phyloP scores from a whole-genome alignment of 2,888 invertebrate species.

The Dioctria rufipes region DNA sequence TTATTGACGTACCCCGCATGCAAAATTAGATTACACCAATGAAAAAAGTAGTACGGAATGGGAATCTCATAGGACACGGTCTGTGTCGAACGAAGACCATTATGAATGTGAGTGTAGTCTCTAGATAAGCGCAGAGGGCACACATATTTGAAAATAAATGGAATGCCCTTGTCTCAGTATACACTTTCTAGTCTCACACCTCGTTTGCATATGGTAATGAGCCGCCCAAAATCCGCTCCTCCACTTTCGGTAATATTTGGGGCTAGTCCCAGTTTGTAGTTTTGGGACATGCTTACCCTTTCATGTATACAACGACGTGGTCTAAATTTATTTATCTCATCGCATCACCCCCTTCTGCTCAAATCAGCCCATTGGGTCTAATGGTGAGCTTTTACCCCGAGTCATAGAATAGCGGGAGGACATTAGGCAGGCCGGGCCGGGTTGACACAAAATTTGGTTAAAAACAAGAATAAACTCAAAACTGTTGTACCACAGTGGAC shows the following conservation, averaged over 20 bases:
- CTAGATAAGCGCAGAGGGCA: slow-evolving; percentile 7
- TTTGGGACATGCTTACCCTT: slow-evolving; percentile 48
- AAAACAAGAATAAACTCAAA: slow-evolving; percentile 4
- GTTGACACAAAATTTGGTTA: slow-evolving; percentile 22
- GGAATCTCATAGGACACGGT: neutral
- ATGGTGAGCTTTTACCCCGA: neutral
- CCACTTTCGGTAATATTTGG: slow-evolving; percentile 43
- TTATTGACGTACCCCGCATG: slow-evolving; percentile 35
- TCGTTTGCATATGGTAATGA: slow-evolving; percentile 48
- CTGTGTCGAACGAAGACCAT: slow-evolving; percentile 1
- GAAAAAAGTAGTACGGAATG: neutral
- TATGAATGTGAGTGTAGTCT: slow-evolving; percentile 1
- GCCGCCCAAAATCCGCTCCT: slow-evolving; percentile 14
- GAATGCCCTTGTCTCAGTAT: slow-evolving; percentile 11
- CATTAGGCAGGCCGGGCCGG: slow-evolving; percentile 7
- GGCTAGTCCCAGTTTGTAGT: slow-evolving; percentile 42
- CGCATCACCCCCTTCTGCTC: neutral
- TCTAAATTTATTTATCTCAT: slow-evolving; percentile 20
- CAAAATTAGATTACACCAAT: slow-evolving; percentile 33
- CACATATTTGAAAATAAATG: slow-evolving; percentile 16
- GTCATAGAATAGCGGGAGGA: neutral
- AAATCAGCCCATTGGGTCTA: slow-evolving; percentile 2
- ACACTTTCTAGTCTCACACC: slow-evolving; percentile 3
- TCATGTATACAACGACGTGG: slow-evolving; percentile 12
- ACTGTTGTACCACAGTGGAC: neutral